Percentiles rank a stretch among this genome's conserved stretches.
phyloP scores from a whole-genome alignment of 2,888 invertebrate genomes.

The Brassicogethes aeneus region DNA sequence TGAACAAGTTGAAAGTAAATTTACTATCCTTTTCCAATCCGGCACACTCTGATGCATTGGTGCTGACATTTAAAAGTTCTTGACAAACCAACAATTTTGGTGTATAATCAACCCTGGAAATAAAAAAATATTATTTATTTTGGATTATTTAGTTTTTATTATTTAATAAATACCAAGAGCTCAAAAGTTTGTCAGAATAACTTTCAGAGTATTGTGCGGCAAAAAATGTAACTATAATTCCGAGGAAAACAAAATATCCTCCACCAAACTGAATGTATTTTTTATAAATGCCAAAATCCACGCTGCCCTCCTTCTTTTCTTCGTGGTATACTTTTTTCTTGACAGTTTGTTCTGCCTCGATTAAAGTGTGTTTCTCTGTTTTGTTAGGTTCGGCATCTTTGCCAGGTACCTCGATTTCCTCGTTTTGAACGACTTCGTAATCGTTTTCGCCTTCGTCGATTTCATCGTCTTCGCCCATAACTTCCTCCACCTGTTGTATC shows the following conservation, averaged over 20 bases:
- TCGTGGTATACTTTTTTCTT: conserved; percentile 26
- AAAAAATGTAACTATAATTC: conserved; percentile 12
- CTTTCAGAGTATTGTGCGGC: conserved; percentile 15
- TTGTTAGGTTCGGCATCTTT: conserved; percentile 4
- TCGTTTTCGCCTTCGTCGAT: conserved; percentile 13
- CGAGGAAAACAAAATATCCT: conserved; percentile 8
- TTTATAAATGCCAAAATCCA: conserved; percentile 22
- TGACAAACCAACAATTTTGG: conserved; percentile 10
- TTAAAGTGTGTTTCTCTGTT: conserved; percentile 9
- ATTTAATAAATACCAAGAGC: conserved; percentile 13
- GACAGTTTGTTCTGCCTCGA: conserved; percentile 17
- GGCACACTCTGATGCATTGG: conserved; percentile 7
- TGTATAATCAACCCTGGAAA: conserved; percentile 11
- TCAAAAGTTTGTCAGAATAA: conserved; percentile 12
- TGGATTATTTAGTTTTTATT: no score
- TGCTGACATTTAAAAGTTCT: no score
- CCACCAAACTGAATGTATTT: conserved; percentile 27
- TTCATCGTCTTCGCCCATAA: conserved; percentile 26
- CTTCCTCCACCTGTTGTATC: conserved; percentile 40
- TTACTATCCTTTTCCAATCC: background rate
- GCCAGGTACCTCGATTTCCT: no score
- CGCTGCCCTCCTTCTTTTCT: conserved; percentile 24
- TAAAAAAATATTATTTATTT: conserved; percentile 1
- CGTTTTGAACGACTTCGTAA: conserved; percentile 2
- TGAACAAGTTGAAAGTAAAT: background rate